These are phyloP conservation scores for Copidosoma floridanum DNA, from an alignment of 1,140 invertebrate species.

Conservation along the genomic window DNA sequence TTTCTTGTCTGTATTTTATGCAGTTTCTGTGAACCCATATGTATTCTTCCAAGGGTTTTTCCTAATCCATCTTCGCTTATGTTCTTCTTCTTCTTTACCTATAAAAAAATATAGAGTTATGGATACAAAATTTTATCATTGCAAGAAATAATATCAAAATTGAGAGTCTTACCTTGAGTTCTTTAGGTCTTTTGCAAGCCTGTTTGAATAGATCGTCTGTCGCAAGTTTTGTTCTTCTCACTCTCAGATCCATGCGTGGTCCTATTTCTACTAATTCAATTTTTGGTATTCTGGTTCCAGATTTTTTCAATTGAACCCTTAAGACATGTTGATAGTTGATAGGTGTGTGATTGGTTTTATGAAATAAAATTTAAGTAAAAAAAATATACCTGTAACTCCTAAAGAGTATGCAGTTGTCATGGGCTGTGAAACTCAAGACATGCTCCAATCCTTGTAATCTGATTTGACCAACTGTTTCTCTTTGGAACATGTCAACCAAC, in stretches of 20 bases:
- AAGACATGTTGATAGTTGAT: constrained; percentile 17
- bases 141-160: constrained; percentile 12
- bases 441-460: constrained; percentile 91
- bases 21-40: constrained; percentile 88
- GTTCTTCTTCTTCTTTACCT: constrained; percentile 87
- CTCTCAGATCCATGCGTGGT: constrained; percentile 83
- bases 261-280: constrained; percentile 94
- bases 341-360: too few species aligned
- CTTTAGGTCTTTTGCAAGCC: constrained; percentile 81
- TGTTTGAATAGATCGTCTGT: constrained; percentile 88
- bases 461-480: constrained; percentile 77
- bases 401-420: constrained; percentile 77
- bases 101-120: not conserved
- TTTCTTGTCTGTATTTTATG: constrained; percentile 86
- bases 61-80: constrained; percentile 83
- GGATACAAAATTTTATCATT: constrained; percentile 12
- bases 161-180: constrained; percentile 64
- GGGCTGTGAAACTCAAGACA: constrained; percentile 83
- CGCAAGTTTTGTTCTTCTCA: constrained; percentile 84
- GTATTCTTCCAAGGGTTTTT: constrained; percentile 85
- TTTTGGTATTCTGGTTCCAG: constrained; percentile 79
- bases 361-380: not conserved
- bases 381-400: constrained; percentile 76
- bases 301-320: constrained; percentile 88
- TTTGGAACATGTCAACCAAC: constrained; percentile 90